Evolutionary conservation across 2,797 vertebrate genomes (phyloP).

Genomic region (Ptychobarbus kaznakovi): DNA sequence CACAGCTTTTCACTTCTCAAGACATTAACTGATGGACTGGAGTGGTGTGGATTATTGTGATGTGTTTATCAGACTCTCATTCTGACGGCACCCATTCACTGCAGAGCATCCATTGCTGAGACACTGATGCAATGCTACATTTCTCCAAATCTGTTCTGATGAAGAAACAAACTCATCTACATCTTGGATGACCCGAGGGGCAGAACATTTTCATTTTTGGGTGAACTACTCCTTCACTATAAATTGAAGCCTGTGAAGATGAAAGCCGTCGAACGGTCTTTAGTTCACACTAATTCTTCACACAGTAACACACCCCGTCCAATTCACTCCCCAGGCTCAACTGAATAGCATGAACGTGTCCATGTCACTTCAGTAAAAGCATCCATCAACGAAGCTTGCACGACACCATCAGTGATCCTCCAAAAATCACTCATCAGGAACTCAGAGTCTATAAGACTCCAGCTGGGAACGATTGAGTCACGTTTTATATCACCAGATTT

Average conservation of each 20-base stretch:
- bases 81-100: no score
- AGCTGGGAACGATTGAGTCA: conserved; percentile 2
- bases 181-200: no score
- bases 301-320: not conserved
- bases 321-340: not conserved
- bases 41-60: not conserved
- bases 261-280: not conserved
- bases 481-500: not conserved
- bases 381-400: not conserved
- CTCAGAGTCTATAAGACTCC: not conserved
- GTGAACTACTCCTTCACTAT: not conserved
- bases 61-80: not conserved
- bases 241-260: not conserved
- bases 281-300: not conserved
- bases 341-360: not conserved
- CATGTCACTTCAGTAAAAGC: not conserved
- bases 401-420: not conserved
- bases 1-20: no score
- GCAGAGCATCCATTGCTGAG: not conserved
- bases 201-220: not conserved
- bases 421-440: not conserved
- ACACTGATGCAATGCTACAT: no score
- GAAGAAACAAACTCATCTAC: no score
- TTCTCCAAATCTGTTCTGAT: no score
- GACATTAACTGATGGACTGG: no score